Evolutionary conservation across 2,113 vertebrate genomes (phyloP), one percentile per base, ranked within the genome.

Genomic region (Sapayoa aenigma): DNA sequence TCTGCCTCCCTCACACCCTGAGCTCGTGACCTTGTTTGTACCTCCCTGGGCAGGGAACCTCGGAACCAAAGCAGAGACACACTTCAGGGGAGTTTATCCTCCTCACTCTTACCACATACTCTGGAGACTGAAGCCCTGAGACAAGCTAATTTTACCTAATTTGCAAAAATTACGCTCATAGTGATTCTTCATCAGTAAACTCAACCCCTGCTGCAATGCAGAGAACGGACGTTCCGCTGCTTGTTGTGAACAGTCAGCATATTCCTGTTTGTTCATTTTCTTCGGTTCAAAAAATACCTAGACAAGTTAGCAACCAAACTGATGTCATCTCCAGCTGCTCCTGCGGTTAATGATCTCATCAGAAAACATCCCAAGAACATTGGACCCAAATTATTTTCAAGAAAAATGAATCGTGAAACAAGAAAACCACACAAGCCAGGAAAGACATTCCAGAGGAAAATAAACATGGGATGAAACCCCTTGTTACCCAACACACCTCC

Each of bases 241-340:
- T 84, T 56, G 59, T 11, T 59, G 73, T 67, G 63, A 92, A 30
- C 73, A 75, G 68, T 90, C 94, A 96, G 92, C 94, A 94, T 90
- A 96, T 93, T 73, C 89, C 94, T 69, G n/a, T 75, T 96, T 53
- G 84, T 39, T 90, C 65, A 19, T 93, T 88, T 81, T 41, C 60
- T 74, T 95, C 94, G 56, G 25, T 89, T 92, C 65, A 82, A 33
- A 86, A 56, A 74, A 94, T 11, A 89, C 12, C 50, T 23, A 63
- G 76, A 71, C 0, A 7, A 76, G 79, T 71, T 22, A 71, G 63
- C 69, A 90, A 77, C 14, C 72, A 63, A 87, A 90, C 41, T 11
- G 17, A 56, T 27, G 44, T 5, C 50, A 33, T 56, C 79, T 66
- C 27, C 33, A 23, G 8, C 84, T 75, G 59, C 60, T 65, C 63